Evolutionary conservation across 1,140 invertebrate genomes (phyloP).

Genomic region (Periplaneta americana): DNA sequence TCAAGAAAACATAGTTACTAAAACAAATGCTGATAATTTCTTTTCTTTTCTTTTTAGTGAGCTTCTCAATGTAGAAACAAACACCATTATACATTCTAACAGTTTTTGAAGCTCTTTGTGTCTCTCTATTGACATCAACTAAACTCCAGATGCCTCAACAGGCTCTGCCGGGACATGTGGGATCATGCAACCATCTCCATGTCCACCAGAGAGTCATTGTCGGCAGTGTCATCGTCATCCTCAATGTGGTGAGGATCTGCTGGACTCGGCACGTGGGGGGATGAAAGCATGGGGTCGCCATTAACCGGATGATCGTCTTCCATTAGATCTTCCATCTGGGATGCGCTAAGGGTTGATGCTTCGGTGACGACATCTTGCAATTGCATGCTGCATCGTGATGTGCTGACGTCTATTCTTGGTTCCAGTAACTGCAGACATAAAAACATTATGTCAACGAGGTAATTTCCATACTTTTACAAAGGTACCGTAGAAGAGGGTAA

Average conservation of each 20-base stretch:
- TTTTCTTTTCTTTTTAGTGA: background rate
- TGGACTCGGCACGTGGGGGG: conserved; percentile 41
- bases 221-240: background rate
- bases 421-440: background rate
- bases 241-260: background rate
- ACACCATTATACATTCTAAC: background rate
- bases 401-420: background rate
- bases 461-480: too few species aligned
- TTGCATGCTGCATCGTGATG: conserved; percentile 28
- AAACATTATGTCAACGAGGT: too few species aligned
- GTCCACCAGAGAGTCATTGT: conserved; percentile 12
- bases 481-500: too few species aligned
- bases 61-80: background rate
- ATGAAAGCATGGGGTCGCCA: conserved; percentile 62
- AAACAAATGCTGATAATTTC: background rate
- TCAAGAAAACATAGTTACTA: background rate
- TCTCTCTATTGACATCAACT: background rate
- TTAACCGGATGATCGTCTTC: conserved; percentile 70
- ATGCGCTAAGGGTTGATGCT: conserved; percentile 50
- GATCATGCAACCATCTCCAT: conserved; percentile 18
- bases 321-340: conserved; percentile 74
- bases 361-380: conserved; percentile 50
- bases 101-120: background rate
- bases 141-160: background rate
- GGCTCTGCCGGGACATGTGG: background rate